Percentiles rank a stretch among this genome's conserved stretches.
phyloP scores from a whole-genome alignment of 2,113 vertebrate genomes.

The Sorex araneus region DNA sequence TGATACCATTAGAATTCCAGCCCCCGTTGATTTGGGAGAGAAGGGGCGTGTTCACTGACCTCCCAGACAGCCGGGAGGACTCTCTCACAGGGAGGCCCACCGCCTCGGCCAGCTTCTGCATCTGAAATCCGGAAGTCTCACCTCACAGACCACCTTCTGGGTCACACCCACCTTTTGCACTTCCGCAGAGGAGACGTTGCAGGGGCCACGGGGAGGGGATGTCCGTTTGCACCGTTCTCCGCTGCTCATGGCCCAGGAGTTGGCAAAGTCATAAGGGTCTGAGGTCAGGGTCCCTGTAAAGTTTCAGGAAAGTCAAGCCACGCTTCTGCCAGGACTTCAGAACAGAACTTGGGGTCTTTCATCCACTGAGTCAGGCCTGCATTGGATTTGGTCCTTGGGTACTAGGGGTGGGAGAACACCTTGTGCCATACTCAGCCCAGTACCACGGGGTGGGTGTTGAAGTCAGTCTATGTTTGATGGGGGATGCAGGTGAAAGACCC shows the following conservation, averaged over 20 bases:
- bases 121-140: neutral
- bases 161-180: slow-evolving; percentile 86
- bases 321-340: neutral
- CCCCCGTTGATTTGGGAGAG: neutral
- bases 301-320: slow-evolving; percentile 37
- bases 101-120: neutral
- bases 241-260: slow-evolving; percentile 96
- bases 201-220: slow-evolving; percentile 89
- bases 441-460: rapidly evolving
- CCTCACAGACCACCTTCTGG: neutral
- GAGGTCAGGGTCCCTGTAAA: slow-evolving; percentile 92
- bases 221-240: slow-evolving; percentile 91
- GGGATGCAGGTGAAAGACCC: neutral
- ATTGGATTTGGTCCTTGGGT: neutral
- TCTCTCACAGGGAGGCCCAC: neutral
- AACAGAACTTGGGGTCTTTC: neutral
- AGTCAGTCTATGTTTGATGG: neutral
- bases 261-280: slow-evolving; percentile 95
- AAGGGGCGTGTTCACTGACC: neutral
- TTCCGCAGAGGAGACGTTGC: slow-evolving; percentile 91
- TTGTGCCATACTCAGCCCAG: neutral
- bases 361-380: neutral
- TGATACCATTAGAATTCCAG: neutral
- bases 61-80: neutral
- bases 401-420: neutral